These are phyloP conservation scores for Danio albolineatus DNA, from an alignment of 2,797 vertebrate genomes.

Conservation along the genomic window DNA sequence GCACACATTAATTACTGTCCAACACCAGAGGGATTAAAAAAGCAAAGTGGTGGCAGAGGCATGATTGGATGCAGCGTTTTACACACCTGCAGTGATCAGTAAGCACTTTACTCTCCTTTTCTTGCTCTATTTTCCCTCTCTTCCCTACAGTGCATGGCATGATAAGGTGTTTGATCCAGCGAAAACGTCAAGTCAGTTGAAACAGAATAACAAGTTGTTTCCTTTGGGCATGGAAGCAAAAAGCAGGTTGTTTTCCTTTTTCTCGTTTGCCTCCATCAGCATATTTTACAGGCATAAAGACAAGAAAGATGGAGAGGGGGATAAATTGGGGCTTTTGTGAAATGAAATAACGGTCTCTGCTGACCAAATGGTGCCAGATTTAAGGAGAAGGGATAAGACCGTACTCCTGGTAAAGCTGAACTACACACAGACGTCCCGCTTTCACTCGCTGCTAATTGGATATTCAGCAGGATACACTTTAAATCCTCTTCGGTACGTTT, in stretches of 20 bases:
- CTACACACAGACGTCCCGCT: constrained; percentile 6
- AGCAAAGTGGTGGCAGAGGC: constrained; percentile 54
- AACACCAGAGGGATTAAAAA: constrained; percentile 71
- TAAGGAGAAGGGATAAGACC: constrained; percentile 63
- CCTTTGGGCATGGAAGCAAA: constrained; percentile 71
- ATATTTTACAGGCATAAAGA: constrained; percentile 74
- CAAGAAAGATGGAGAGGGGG: constrained; percentile 70
- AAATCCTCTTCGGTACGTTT: not conserved
- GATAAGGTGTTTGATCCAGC: constrained; percentile 79
- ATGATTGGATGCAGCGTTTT: constrained; percentile 62
- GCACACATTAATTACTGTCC: constrained; percentile 71
- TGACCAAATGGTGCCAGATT: constrained; percentile 70
- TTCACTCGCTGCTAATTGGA: constrained; percentile 29
- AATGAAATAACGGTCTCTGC: constrained; percentile 66
- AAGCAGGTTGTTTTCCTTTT: constrained; percentile 62
- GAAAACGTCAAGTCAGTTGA: constrained; percentile 79
- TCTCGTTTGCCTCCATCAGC: constrained; percentile 70
- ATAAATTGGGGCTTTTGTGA: constrained; percentile 73
- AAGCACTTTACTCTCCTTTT: constrained; percentile 66
- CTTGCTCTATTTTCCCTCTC: constrained; percentile 42
- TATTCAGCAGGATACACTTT: constrained; percentile 9
- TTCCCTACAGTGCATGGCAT: constrained; percentile 41
- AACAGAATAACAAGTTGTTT: constrained; percentile 72
- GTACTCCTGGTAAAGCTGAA: constrained; percentile 35
- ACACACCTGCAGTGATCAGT: constrained; percentile 73